Conservation (phyloP, 2,888 invertebrate genomes). For the Ophion costatus region DNA sequence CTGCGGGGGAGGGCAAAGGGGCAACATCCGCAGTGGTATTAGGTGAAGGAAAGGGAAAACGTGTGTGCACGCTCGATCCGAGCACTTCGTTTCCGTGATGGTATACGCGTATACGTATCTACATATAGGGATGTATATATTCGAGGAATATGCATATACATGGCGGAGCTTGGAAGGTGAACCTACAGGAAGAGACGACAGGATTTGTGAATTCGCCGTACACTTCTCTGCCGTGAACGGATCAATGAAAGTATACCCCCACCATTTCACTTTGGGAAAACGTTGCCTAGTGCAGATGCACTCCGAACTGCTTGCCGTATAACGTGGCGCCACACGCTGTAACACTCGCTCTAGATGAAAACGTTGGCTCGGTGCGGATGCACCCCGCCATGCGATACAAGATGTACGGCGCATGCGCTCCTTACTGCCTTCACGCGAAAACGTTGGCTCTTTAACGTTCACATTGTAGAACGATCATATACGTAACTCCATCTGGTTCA, state of each 20-base stretch:
- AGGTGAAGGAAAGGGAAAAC: constrained; percentile 61
- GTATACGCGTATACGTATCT: constrained; percentile 2
- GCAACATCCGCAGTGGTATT: constrained; percentile 65
- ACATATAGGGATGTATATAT: not conserved
- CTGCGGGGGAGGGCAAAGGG: constrained; percentile 22
- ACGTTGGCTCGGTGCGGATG: constrained; percentile 59
- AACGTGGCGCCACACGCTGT: constrained; percentile 76
- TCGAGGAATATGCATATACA: not conserved
- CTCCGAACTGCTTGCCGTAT: constrained; percentile 64
- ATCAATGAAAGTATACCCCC: constrained; percentile 81
- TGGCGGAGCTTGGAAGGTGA: constrained; percentile 33
- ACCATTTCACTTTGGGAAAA: constrained; percentile 23
- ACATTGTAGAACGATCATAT: too few species aligned
- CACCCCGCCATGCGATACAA: not conserved
- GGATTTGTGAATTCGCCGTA: constrained; percentile 73
- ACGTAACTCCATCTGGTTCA: too few species aligned
- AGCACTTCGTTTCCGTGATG: not conserved
- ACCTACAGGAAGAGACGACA: constrained; percentile 61
- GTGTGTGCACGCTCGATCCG: constrained; percentile 8
- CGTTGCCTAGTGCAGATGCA: constrained; percentile 59
- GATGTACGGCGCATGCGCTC: not conserved
- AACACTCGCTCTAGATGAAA: constrained; percentile 64
- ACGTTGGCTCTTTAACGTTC: constrained; percentile 66
- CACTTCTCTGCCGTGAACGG: constrained; percentile 78
- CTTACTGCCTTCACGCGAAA: constrained; percentile 73